Percentiles rank a stretch among this genome's conserved stretches.
These are phyloP conservation scores for Brachionus manjavacas DNA, from an alignment of 1,140 invertebrate genomes.

Conservation along the genomic window DNA sequence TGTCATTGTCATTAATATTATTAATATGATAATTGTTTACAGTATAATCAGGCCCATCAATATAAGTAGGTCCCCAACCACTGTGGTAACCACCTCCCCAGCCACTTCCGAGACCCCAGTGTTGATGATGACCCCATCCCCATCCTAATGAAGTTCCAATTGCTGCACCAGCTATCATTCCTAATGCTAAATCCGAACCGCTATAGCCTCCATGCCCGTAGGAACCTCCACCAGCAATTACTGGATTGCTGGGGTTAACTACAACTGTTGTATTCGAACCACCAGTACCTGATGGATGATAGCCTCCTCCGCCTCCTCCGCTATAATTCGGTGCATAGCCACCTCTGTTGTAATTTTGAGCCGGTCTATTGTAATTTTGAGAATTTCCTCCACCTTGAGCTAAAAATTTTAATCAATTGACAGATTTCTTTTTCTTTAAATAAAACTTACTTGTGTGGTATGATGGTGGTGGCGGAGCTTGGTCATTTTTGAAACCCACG, in stretches of 20 bases:
- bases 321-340: not conserved
- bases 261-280: slow-evolving; percentile 23
- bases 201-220: not conserved
- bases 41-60: not conserved
- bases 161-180: slow-evolving; percentile 32
- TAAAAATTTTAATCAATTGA: not conserved
- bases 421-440: not conserved
- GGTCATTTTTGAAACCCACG: not conserved
- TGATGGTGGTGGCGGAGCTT: not conserved
- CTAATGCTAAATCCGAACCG: not conserved
- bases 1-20: slow-evolving; percentile 22
- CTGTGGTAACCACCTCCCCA: slow-evolving; percentile 16
- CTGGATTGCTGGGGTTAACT: slow-evolving; percentile 19
- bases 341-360: not conserved
- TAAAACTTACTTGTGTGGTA: slow-evolving; percentile 9
- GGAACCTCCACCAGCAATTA: not conserved
- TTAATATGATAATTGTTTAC: slow-evolving; percentile 26
- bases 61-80: not conserved
- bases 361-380: too few species aligned
- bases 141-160: slow-evolving; percentile 21
- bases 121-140: slow-evolving; percentile 16
- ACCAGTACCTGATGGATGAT: not conserved
- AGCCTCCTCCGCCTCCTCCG: not conserved
- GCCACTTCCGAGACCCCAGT: slow-evolving; percentile 19
- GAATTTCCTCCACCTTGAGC: not conserved